A percentile compares a stretch with the other conserved stretches of the same genome.
Evolutionary conservation across 2,113 vertebrate species (phyloP).

Genomic region (Petromus typicus): DNA sequence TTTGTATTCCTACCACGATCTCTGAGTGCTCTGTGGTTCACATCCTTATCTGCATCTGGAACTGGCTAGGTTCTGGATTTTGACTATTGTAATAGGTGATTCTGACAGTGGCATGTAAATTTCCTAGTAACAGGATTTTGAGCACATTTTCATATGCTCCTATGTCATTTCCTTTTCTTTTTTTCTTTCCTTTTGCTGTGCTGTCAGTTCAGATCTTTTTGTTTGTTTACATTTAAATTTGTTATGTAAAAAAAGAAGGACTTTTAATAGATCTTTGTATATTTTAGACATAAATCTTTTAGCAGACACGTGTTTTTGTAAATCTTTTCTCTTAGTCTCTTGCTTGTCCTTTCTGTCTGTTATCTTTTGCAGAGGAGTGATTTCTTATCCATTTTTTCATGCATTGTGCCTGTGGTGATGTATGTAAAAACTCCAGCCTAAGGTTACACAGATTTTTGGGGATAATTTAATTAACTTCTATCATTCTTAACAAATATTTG

Average conservation of each 20-base stretch:
- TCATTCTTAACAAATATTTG: background rate
- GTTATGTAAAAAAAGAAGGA: background rate
- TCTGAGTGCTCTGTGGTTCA: background rate
- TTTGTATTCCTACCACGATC: background rate
- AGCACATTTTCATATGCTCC: background rate
- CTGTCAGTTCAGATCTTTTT: background rate
- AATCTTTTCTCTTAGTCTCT: background rate
- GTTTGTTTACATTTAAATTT: background rate
- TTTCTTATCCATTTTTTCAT: background rate
- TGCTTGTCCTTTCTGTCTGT: background rate
- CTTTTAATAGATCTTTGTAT: background rate
- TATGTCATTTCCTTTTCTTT: background rate
- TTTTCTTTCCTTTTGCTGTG: background rate
- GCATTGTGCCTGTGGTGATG: background rate
- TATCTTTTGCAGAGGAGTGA: background rate
- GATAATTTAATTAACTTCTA: background rate
- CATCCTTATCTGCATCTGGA: background rate
- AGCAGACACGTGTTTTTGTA: background rate
- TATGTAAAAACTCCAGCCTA: background rate
- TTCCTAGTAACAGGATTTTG: background rate
- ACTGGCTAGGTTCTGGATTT: background rate
- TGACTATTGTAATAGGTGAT: background rate
- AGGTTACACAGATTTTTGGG: background rate
- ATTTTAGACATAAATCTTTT: background rate
- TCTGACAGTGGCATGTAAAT: background rate